Conservation (phyloP, 1,140 invertebrate genomes). For the Drosophila sp. region DNA sequence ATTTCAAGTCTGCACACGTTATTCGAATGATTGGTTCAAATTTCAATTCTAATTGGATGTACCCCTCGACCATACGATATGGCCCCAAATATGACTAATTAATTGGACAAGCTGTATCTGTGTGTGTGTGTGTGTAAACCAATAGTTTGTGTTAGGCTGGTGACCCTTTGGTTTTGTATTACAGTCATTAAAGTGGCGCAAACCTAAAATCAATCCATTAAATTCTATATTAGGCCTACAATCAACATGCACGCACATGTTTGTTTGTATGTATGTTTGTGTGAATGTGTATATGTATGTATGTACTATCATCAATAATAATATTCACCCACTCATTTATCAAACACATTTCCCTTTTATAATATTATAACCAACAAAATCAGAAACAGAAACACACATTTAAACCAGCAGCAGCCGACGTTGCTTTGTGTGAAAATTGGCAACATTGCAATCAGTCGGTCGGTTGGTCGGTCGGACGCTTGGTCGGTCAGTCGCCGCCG, state of each 20-base stretch:
- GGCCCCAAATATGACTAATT: too few relatives aligned
- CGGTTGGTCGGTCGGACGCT: background rate
- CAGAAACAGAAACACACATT: constrained; percentile 12
- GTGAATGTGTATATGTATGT: background rate
- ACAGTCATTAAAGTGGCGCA: background rate
- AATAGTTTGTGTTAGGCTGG: background rate
- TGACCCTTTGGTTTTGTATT: constrained; percentile 3
- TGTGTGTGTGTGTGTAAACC: background rate
- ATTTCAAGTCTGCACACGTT: too few relatives aligned
- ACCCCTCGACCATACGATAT: background rate
- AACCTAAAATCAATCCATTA: constrained; percentile 8
- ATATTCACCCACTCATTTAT: constrained; percentile 29
- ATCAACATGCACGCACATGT: background rate
- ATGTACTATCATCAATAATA: constrained; percentile 12
- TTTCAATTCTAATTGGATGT: background rate
- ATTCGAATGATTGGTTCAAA: background rate
- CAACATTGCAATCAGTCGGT: constrained; percentile 34
- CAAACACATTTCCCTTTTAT: constrained; percentile 13
- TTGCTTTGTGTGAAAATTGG: constrained; percentile 47
- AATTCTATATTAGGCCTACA: background rate
- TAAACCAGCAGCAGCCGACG: constrained; percentile 26
- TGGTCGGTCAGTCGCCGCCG: background rate
- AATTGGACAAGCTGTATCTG: background rate
- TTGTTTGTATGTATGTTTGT: background rate
- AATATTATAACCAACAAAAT: constrained; percentile 6